A percentile compares a stretch with the other conserved stretches of the same genome.
Conservation (phyloP, 2,113 vertebrate genomes). For the Bos indicus region DNA sequence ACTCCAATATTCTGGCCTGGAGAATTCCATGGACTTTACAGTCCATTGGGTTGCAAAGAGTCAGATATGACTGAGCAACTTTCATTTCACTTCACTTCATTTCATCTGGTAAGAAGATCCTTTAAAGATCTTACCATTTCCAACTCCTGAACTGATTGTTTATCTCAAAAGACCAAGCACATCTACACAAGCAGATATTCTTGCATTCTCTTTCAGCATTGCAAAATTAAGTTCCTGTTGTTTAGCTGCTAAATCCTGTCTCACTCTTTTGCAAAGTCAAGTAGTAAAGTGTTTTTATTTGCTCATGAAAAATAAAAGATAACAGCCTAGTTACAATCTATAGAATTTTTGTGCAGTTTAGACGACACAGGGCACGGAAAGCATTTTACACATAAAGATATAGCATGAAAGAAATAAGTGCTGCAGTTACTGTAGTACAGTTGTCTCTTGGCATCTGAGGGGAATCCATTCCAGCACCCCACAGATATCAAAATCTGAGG, state of each 20-base stretch:
- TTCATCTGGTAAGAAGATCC: background rate
- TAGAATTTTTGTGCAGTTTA: background rate
- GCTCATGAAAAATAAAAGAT: background rate
- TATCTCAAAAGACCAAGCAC: background rate
- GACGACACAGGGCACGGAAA: background rate
- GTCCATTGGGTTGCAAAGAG: background rate
- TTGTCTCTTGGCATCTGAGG: background rate
- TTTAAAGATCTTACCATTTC: background rate
- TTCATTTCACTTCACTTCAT: background rate
- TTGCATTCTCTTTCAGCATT: background rate
- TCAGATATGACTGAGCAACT: background rate
- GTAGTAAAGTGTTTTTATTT: background rate
- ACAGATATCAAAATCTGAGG: background rate
- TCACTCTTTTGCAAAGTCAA: background rate
- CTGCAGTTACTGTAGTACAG: background rate
- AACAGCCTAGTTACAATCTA: background rate
- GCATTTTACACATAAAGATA: background rate
- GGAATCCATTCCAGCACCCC: background rate
- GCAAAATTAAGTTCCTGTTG: background rate
- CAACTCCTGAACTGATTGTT: background rate
- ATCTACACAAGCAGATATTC: background rate
- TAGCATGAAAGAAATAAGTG: background rate
- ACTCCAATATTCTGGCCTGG: background rate
- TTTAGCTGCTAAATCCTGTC: background rate
- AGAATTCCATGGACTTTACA: background rate